Evolutionary conservation across 2,888 invertebrate species (phyloP).

Genomic region (Drosophila cyrtoloma): DNA sequence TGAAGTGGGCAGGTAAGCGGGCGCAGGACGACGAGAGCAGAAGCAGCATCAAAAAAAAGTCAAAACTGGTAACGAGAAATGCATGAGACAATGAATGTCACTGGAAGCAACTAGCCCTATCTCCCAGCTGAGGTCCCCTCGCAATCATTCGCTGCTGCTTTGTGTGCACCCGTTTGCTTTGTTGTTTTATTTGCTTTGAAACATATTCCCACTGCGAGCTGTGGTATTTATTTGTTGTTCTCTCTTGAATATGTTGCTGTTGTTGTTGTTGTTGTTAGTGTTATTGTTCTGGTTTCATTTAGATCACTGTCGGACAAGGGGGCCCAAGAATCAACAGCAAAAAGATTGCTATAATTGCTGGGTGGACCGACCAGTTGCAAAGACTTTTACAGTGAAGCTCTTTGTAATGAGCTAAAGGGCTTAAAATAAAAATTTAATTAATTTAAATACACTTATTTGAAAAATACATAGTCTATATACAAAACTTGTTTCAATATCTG

Average conservation of each 20-base stretch:
- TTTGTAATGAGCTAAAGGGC: no score
- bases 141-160: constrained; percentile 30
- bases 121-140: neutral
- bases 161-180: constrained; percentile 38
- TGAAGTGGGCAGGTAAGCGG: constrained; percentile 51
- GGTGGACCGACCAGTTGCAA: constrained; percentile 34
- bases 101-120: constrained; percentile 6
- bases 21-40: constrained; percentile 10
- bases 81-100: constrained; percentile 55
- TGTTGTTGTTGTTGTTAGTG: neutral
- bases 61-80: constrained; percentile 25
- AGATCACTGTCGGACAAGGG: constrained; percentile 41
- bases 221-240: constrained; percentile 47
- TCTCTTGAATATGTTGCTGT: constrained; percentile 14
- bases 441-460: neutral
- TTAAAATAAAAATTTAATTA: no score
- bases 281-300: constrained; percentile 27
- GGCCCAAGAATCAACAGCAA: constrained; percentile 18
- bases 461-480: neutral
- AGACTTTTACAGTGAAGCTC: no score
- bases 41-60: neutral
- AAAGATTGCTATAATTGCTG: constrained; percentile 45
- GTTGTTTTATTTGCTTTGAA: constrained; percentile 53
- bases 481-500: neutral
- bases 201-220: constrained; percentile 59